Percentiles rank a stretch among this genome's conserved stretches.
phyloP scores from a whole-genome alignment of 2,113 vertebrate genomes.

The Baryphthengus martii region DNA sequence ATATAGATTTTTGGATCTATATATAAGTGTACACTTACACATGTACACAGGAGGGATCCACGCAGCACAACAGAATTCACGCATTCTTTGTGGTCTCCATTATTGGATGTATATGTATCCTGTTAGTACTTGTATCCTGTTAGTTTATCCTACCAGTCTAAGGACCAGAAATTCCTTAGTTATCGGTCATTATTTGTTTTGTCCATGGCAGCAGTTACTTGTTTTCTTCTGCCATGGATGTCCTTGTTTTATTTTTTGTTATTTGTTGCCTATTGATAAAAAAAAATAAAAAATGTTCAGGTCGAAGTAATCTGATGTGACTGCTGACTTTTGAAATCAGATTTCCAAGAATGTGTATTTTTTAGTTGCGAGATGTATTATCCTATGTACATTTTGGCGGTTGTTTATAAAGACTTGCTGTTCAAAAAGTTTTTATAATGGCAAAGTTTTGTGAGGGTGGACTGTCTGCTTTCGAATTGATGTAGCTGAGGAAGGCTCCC shows the following conservation, averaged over 20 bases:
- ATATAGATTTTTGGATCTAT: neutral
- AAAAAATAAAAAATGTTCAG: neutral
- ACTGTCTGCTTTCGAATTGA: neutral
- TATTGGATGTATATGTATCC: neutral
- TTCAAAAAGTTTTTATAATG: neutral
- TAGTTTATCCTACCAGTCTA: neutral
- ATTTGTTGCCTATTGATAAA: neutral
- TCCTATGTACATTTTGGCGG: neutral
- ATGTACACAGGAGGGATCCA: neutral
- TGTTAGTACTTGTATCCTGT: too few relatives aligned
- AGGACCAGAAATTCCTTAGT: neutral
- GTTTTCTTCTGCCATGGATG: neutral
- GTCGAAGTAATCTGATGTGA: neutral
- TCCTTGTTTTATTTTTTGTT: neutral
- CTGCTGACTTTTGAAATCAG: neutral
- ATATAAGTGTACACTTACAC: neutral
- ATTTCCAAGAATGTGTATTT: rapidly evolving
- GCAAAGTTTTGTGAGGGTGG: neutral
- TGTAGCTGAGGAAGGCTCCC: neutral
- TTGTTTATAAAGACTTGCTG: neutral
- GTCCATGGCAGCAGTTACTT: neutral
- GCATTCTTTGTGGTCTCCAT: neutral
- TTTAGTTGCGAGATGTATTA: neutral
- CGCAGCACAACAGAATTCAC: neutral
- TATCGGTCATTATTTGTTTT: neutral